These are phyloP conservation scores for Empidonax traillii DNA, from an alignment of 2,113 vertebrate species.

Conservation along the genomic window DNA sequence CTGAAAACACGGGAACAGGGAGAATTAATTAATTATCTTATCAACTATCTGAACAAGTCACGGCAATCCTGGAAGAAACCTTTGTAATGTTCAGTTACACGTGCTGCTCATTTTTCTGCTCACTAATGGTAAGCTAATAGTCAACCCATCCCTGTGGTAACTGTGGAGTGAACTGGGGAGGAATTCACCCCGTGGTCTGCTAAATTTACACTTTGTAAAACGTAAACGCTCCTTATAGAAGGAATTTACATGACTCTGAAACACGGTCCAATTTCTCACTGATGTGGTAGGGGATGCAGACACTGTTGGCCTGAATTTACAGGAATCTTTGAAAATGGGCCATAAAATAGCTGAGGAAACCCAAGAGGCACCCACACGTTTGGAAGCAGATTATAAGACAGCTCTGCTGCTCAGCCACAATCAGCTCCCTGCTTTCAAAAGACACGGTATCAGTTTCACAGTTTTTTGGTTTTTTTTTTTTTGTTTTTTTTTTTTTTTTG, in stretches of 20 bases:
- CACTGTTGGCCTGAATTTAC: conserved; percentile 51
- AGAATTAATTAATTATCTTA: conserved; percentile 31
- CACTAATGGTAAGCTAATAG: not conserved
- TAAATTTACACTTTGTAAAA: conserved; percentile 68
- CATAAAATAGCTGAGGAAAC: conserved; percentile 77
- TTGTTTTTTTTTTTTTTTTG: conserved; percentile 25
- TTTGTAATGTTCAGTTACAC: not conserved
- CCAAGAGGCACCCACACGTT: conserved; percentile 74
- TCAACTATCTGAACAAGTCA: not conserved
- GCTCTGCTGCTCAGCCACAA: conserved; percentile 63
- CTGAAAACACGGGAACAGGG: not conserved
- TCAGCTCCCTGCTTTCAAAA: conserved; percentile 60
- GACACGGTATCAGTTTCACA: conserved; percentile 65
- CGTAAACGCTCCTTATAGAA: conserved; percentile 62
- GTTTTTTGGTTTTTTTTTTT: conserved; percentile 30
- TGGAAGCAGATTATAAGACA: conserved; percentile 80
- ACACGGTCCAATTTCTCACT: conserved; percentile 39
- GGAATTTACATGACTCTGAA: conserved; percentile 54
- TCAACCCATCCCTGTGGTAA: not conserved
- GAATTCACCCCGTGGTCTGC: not conserved
- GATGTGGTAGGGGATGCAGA: conserved; percentile 76
- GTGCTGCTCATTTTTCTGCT: not conserved
- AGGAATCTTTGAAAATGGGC: conserved; percentile 73
- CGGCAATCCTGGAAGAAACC: not conserved
- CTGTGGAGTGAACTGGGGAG: not conserved